Evolutionary conservation across 1,140 invertebrate species (phyloP), one percentile per base, ranked within the genome.

Genomic region (Ceratina australensis): DNA sequence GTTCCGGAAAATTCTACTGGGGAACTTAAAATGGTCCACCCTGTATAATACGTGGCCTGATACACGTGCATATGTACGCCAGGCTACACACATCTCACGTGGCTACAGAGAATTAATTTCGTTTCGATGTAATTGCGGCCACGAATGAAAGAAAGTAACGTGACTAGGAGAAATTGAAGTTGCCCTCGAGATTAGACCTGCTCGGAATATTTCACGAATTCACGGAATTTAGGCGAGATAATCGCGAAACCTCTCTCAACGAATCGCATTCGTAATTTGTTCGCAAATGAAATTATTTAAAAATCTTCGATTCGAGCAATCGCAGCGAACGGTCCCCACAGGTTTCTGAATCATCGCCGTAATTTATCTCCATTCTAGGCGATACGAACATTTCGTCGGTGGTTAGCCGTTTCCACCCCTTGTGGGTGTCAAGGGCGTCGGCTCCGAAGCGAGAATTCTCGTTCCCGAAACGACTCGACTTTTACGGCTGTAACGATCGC

Each of bases 401-500:
- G 56, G 68, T 78, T 64, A 61, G 33, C 52, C 33, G 12, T 67
- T 60, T 7, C 49, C 50, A 77, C 50, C 65, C 52, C 65, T 47
- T 20, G 49, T 47, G 42, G 56, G 78, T 63, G 18, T 47, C 59
- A 49, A 59, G 78, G 65, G 50, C 71, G 71, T 71, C 60, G 59
- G 72, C 77, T 28, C 60, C 49, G 59, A 56, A 80, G n/a, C 52
- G 73, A 80, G 80, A 86, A 86, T 87, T 86, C 83, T 78, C 78
- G 83, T 87, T 86, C 69, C 83, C 71, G 64, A 85, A 88, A 87
- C 86, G 87, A 85, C 81, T 81, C 72, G 79, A 82, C 86, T 89
- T 89, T 88, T 87, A 89, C 87, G 85, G 79, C 81, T 81, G 87
- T 87, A 86, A 86, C 88, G 87, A 89, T 89, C 85, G 84, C 81